Conservation (phyloP, 2,888 invertebrate genomes). For the Metacarcinus magister region DNA sequence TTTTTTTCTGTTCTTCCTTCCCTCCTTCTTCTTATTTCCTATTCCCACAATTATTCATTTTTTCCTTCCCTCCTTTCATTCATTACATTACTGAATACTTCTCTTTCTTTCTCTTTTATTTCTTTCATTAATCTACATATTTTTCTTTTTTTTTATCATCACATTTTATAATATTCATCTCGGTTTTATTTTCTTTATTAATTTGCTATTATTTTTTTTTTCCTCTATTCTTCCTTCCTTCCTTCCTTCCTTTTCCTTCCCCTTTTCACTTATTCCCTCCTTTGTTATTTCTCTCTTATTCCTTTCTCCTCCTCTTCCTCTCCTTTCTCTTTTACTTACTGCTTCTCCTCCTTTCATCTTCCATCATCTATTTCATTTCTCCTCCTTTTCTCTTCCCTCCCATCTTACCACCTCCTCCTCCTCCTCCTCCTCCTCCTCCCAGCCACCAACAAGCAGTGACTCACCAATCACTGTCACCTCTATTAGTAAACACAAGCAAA, state of each 20-base stretch:
- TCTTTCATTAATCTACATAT: too few species aligned
- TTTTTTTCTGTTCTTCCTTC: not conserved
- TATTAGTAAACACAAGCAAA: constrained; percentile 40
- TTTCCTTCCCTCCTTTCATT: too few species aligned
- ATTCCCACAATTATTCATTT: too few species aligned
- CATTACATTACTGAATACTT: too few species aligned
- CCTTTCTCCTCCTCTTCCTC: not conserved
- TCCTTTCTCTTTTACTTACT: not conserved
- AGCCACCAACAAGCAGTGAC: not conserved
- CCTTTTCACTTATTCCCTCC: not conserved
- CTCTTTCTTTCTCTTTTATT: too few species aligned
- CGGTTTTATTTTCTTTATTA: too few species aligned
- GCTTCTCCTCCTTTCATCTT: not conserved
- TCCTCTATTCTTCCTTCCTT: not conserved
- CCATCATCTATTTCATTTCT: not conserved
- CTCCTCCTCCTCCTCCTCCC: not conserved
- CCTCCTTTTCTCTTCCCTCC: not conserved
- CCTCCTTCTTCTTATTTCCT: not conserved
- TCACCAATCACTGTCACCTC: not conserved
- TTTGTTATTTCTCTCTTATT: not conserved
- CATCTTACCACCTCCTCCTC: not conserved
- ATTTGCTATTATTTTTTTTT: not conserved
- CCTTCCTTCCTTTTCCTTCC: not conserved
- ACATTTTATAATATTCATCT: too few species aligned
- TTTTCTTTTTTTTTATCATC: too few species aligned